Conservation (phyloP, 2,113 vertebrate species). For the Scortum barcoo region DNA sequence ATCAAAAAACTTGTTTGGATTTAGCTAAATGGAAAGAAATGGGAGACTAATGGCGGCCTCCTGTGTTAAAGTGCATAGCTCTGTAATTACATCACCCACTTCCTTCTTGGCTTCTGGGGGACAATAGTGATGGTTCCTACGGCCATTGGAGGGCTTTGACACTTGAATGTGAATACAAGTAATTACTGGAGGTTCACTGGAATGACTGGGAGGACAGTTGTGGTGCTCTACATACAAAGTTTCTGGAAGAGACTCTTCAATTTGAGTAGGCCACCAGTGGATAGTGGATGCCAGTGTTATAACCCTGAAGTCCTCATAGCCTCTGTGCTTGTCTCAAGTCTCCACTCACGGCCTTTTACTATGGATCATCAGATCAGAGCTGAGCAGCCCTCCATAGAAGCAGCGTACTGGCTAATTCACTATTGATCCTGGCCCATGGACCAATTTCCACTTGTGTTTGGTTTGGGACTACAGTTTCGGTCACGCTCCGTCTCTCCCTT, state of each 20-base stretch:
- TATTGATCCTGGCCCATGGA: slow-evolving; percentile 83
- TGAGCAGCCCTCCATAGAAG: slow-evolving; percentile 71
- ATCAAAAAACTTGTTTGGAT: neutral
- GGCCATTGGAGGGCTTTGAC: neutral
- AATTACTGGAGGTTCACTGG: neutral
- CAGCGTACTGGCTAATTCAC: slow-evolving; percentile 86
- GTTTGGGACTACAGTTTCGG: slow-evolving; percentile 82
- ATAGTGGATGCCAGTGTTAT: neutral
- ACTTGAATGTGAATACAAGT: neutral
- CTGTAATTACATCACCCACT: neutral
- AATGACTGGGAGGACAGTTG: neutral
- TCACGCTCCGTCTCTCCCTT: slow-evolving; percentile 77
- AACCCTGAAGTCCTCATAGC: slow-evolving; percentile 35
- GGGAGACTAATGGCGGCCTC: neutral
- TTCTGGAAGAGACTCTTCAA: slow-evolving; percentile 20
- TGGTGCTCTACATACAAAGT: neutral
- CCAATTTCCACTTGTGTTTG: slow-evolving; percentile 83
- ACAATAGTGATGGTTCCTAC: neutral
- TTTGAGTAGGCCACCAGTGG: slow-evolving; percentile 37
- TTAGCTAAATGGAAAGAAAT: neutral
- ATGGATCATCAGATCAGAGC: slow-evolving; percentile 80
- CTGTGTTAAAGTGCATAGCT: neutral
- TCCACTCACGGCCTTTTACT: slow-evolving; percentile 71
- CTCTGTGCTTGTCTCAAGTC: slow-evolving; percentile 55
- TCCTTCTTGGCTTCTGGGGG: neutral